Conservation (phyloP, 2,113 vertebrate species). For the Hydrolagus affinis region DNA sequence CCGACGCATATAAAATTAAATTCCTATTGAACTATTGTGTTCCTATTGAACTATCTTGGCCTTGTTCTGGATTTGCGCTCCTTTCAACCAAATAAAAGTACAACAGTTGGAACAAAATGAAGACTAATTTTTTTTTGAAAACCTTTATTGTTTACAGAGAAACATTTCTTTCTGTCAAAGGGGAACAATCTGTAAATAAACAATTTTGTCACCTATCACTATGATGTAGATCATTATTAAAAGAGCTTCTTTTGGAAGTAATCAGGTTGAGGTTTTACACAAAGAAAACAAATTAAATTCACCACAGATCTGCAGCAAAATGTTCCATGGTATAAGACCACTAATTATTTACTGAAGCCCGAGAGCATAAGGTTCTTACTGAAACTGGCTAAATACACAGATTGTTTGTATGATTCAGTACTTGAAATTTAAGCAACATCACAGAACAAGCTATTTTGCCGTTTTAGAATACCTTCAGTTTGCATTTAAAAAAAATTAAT, state of each 20-base stretch:
- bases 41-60: too few relatives aligned
- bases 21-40: too few relatives aligned
- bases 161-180: background rate
- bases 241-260: constrained; percentile 48
- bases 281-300: constrained; percentile 44
- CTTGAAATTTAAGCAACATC: background rate
- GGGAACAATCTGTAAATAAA: background rate
- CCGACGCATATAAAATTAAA: too few relatives aligned
- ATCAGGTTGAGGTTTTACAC: constrained; percentile 30
- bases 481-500: background rate
- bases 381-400: constrained; percentile 42
- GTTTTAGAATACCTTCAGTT: constrained; percentile 2
- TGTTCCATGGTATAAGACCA: constrained; percentile 53
- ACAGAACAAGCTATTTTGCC: constrained; percentile 12
- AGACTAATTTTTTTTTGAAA: background rate
- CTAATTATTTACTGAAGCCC: constrained; percentile 56
- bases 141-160: background rate
- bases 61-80: too few relatives aligned
- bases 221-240: background rate
- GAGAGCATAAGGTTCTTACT: constrained; percentile 40
- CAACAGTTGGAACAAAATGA: background rate
- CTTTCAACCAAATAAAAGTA: background rate
- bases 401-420: constrained; percentile 29
- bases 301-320: constrained; percentile 39
- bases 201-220: background rate